Percentiles rank a stretch among this genome's conserved stretches.
Evolutionary conservation across 2,113 vertebrate species (phyloP).

Genomic region (Gnathonemus echidnorhynchus): DNA sequence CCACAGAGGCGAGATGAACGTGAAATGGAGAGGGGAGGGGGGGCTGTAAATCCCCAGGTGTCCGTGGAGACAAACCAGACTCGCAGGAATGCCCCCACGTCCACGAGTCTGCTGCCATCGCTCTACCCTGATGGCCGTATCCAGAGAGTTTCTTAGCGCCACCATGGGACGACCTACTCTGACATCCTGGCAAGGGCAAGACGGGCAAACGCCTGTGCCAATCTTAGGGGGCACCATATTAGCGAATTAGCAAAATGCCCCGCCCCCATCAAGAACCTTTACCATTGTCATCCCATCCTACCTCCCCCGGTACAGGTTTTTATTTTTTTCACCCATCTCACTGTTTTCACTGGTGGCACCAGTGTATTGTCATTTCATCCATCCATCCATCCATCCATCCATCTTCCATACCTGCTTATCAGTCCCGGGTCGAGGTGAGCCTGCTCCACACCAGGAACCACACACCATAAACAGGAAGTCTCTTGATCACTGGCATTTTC

Average conservation of each 20-base stretch:
- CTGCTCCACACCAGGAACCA: background rate
- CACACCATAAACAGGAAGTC: background rate
- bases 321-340: background rate
- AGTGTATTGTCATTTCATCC: background rate
- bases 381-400: background rate
- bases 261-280: background rate
- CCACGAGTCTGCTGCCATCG: background rate
- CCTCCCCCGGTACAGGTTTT: background rate
- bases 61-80: background rate
- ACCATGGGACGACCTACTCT: background rate
- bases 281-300: background rate
- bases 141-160: background rate
- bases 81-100: background rate
- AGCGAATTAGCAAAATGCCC: background rate
- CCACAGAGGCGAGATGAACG: background rate
- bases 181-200: background rate
- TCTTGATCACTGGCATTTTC: background rate
- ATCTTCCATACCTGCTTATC: background rate
- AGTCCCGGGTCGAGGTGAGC: too few species aligned
- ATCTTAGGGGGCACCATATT: background rate
- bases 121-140: background rate
- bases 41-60: background rate
- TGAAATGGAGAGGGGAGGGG: background rate
- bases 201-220: background rate
- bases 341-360: background rate